Evolutionary conservation across 1,140 invertebrate species (phyloP).

Genomic region (Sarcophaga bullata): DNA sequence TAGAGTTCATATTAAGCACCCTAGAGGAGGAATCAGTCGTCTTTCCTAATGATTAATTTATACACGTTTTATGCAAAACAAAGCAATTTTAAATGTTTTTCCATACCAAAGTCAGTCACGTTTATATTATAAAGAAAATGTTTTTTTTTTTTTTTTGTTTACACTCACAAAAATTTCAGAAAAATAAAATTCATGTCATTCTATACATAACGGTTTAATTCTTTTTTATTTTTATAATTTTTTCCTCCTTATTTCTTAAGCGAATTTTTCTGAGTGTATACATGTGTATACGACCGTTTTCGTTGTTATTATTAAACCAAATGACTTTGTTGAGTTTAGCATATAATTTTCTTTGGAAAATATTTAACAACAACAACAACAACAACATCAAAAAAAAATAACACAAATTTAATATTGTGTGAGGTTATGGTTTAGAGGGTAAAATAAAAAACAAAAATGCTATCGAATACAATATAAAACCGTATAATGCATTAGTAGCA

Average conservation of each 20-base stretch:
- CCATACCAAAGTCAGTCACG: background rate
- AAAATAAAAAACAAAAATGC: background rate
- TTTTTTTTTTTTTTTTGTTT: background rate
- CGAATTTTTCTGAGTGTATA: too few species aligned
- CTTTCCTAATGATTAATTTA: background rate
- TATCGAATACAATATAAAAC: background rate
- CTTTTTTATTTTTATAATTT: background rate
- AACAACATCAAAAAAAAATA: background rate
- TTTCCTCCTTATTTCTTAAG: background rate
- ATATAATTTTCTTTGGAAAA: slow-evolving; percentile 33
- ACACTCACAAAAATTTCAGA: background rate
- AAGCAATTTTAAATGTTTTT: background rate
- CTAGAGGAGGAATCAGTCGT: background rate
- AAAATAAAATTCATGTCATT: too few species aligned
- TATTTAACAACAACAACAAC: background rate
- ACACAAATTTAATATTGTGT: slow-evolving; percentile 13
- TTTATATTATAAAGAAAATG: slow-evolving; percentile 3
- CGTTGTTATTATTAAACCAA: background rate
- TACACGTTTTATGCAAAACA: slow-evolving; percentile 37
- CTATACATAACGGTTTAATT: background rate
- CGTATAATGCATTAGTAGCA: background rate
- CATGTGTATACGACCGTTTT: too few species aligned
- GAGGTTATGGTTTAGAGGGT: slow-evolving; percentile 21
- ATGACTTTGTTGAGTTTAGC: slow-evolving; percentile 18
- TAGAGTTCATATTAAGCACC: too few species aligned